phyloP scores from a whole-genome alignment of 2,113 vertebrate genomes.

The Pachycephala philippinensis region DNA sequence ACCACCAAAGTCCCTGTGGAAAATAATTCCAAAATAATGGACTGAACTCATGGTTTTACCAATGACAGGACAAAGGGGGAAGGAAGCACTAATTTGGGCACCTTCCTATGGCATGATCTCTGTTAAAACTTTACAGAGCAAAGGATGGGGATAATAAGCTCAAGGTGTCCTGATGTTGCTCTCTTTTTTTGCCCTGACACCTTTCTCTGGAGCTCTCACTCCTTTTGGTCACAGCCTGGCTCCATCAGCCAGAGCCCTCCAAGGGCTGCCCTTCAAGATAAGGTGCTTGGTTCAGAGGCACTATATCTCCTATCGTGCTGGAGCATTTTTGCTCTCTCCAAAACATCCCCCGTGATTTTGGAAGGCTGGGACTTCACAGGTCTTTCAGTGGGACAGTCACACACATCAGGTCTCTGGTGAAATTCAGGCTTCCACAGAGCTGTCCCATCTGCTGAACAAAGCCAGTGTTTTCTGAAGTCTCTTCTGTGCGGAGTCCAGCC shows the following conservation, averaged over 20 bases:
- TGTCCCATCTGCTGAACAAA: neutral
- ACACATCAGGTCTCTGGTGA: accelerated
- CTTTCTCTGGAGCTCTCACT: neutral
- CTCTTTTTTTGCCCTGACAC: neutral
- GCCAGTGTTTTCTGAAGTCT: neutral
- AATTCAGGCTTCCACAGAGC: neutral
- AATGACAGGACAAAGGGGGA: neutral
- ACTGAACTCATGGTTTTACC: neutral
- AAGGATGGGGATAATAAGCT: neutral
- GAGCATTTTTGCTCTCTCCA: neutral
- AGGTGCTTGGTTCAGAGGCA: neutral
- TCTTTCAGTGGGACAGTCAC: neutral
- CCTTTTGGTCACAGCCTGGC: neutral
- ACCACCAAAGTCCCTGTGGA: neutral
- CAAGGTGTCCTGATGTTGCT: neutral
- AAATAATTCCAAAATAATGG: neutral
- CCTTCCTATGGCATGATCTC: neutral
- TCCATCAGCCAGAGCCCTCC: neutral
- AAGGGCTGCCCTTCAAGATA: neutral
- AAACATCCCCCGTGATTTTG: neutral
- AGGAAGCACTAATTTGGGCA: neutral
- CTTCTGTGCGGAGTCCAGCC: neutral
- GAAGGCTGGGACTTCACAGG: accelerated
- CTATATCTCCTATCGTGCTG: accelerated
- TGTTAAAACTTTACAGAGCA: neutral